Evolutionary conservation across 2,113 vertebrate species (phyloP), one percentile per base, ranked within the genome.

Genomic region (Chauna torquata): DNA sequence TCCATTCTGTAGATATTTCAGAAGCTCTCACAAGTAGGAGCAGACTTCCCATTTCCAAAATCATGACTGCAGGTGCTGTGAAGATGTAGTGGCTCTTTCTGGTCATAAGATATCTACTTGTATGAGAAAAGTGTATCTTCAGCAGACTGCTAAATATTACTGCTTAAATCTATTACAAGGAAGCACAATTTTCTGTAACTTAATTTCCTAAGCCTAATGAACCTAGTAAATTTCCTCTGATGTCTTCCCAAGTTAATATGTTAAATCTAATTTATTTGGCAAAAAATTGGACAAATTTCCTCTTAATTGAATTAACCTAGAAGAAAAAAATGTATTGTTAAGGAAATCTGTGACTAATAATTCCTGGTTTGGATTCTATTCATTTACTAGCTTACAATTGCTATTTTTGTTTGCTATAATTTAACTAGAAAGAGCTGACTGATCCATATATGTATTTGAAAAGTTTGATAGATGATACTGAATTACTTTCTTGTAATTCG

Each of bases 161-260:
- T 97, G 95, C 96, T 97, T 95, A 94, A 98, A 97, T 96, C 97
- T 98, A 98, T 98, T 98, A 98, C 91, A 96, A 97, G 93, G 96
- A 98, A 97, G 98, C 94, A 98, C 79, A 97, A 94, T 98, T 98
- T 98, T 98, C 96, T 91, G 84, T 98, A 98, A 98, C 96, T 98
- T 98, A 98, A 98, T 98, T 98, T 98, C 96, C 95, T 97, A 97
- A 97, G 98, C 97, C 98, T 98, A 98, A 98, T 98, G 98, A 98
- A 98, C 97, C 97, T 97, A 97, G 95, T 98, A 98, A 98, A 98
- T 98, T 98, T 98, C 88, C 95, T 98, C 96, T 98, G 96, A 98
- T 98, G 96, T 96, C 96, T 98, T 98, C 90, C 90, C 91, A 97
- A 97, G 97, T 98, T 98, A 98, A 98, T 98, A 98, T 92, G 85